A percentile compares a stretch with the other conserved stretches of the same genome.
Conservation (phyloP, 2,888 invertebrate genomes). For the Thecophora atra region DNA sequence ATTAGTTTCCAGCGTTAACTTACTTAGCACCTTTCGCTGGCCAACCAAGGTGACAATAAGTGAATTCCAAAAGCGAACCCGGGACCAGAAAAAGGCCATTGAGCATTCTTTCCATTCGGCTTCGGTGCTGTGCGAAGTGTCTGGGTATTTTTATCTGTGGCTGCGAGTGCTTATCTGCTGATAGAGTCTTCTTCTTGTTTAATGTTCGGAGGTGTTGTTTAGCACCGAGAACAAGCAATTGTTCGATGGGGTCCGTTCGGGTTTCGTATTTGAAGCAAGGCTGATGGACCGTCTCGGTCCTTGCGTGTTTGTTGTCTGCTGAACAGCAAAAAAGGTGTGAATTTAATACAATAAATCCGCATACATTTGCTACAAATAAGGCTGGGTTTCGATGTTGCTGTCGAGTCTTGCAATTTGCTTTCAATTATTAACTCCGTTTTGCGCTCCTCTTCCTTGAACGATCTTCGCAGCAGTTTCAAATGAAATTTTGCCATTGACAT, state of each 20-base stretch:
- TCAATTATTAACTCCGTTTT: neutral
- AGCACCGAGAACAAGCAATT: slow-evolving; percentile 58
- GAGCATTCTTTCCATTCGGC: slow-evolving; percentile 53
- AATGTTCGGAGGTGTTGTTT: slow-evolving; percentile 65
- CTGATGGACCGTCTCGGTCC: neutral
- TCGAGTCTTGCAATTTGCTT: slow-evolving; percentile 19
- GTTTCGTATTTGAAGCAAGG: slow-evolving; percentile 14
- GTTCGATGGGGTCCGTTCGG: slow-evolving; percentile 44
- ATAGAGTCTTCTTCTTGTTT: slow-evolving; percentile 60
- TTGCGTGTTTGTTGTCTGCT: slow-evolving; percentile 8
- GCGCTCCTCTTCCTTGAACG: neutral
- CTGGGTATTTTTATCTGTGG: neutral
- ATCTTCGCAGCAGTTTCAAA: slow-evolving; percentile 22
- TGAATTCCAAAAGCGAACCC: slow-evolving; percentile 46
- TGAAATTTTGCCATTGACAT: slow-evolving; percentile 17
- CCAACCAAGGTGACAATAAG: slow-evolving; percentile 60
- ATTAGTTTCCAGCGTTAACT: slow-evolving; percentile 48
- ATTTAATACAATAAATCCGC: slow-evolving; percentile 45
- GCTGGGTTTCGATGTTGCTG: slow-evolving; percentile 16
- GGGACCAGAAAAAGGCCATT: slow-evolving; percentile 27
- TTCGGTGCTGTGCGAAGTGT: slow-evolving; percentile 38
- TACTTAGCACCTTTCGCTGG: slow-evolving; percentile 57
- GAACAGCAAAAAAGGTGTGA: slow-evolving; percentile 48
- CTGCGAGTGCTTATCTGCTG: slow-evolving; percentile 46
- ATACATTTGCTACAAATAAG: slow-evolving; percentile 45